phyloP scores from a whole-genome alignment of 2,888 invertebrate genomes.

The Zaprionus obscuricornis region DNA sequence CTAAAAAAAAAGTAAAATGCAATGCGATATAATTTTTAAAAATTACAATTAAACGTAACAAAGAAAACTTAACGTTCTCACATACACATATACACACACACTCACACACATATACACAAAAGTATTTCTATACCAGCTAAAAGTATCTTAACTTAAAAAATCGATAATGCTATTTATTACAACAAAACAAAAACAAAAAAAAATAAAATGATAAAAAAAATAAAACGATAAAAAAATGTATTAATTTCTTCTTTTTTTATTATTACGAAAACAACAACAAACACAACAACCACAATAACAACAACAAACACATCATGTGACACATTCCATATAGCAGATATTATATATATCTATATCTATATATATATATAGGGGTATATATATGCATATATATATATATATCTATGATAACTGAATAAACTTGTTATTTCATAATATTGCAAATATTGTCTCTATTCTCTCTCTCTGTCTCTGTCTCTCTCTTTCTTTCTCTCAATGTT shows the following conservation, averaged over 20 bases:
- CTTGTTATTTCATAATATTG: no score
- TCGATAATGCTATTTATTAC: conserved; percentile 70
- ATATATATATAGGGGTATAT: no score
- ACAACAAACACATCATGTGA: conserved; percentile 66
- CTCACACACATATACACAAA: conserved; percentile 35
- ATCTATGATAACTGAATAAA: no score
- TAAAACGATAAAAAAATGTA: conserved; percentile 52
- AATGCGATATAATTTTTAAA: conserved; percentile 78
- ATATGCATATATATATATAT: no score
- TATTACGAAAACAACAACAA: conserved; percentile 50
- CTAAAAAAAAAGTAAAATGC: conserved; percentile 41
- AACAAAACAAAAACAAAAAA: conserved; percentile 35
- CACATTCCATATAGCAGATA: no score
- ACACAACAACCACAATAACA: conserved; percentile 59
- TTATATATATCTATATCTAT: no score
- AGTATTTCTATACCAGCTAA: conserved; percentile 73
- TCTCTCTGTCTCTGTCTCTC: not conserved
- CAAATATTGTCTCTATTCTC: conserved; percentile 46
- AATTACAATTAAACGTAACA: conserved; percentile 56
- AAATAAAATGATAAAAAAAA: conserved; percentile 46
- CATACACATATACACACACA: conserved; percentile 24
- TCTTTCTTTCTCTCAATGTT: conserved; percentile 15
- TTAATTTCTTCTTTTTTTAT: conserved; percentile 65
- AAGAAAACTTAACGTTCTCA: conserved; percentile 69
- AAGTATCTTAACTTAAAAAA: conserved; percentile 67